These are phyloP conservation scores for Sarcophaga bullata DNA, from an alignment of 1,140 invertebrate genomes.

Conservation along the genomic window DNA sequence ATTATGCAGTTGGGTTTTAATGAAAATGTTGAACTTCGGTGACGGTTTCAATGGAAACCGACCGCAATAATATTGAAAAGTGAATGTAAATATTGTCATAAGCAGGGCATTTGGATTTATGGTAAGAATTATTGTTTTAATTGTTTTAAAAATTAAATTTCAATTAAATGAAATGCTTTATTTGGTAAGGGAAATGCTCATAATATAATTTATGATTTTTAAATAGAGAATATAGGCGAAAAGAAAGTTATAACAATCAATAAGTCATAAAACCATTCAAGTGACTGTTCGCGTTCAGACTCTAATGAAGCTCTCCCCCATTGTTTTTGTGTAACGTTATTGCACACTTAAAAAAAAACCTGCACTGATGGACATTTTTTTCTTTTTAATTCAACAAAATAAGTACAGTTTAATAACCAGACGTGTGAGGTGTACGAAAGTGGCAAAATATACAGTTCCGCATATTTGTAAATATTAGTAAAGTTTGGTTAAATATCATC, in stretches of 20 bases:
- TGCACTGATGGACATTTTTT: too few relatives aligned
- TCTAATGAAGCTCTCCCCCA: neutral
- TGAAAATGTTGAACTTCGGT: neutral
- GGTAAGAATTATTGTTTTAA: neutral
- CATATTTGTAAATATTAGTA: too few relatives aligned
- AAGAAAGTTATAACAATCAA: neutral
- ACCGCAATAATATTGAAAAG: neutral
- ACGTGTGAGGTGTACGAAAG: too few relatives aligned
- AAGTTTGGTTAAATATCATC: too few relatives aligned
- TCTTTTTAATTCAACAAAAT: too few relatives aligned
- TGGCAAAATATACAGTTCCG: too few relatives aligned
- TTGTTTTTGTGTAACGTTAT: neutral
- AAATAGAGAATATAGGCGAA: neutral
- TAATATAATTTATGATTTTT: too few relatives aligned
- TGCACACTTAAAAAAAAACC: neutral
- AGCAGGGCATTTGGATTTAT: neutral
- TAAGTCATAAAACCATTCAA: conserved; percentile 4
- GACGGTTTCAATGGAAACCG: neutral
- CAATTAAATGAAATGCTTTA: conserved; percentile 1
- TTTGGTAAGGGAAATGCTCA: neutral
- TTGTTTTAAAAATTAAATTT: conserved; percentile 19
- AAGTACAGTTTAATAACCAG: too few relatives aligned
- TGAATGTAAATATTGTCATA: conserved; percentile 1
- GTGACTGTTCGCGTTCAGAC: neutral
- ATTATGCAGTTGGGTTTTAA: neutral